Evolutionary conservation across 2,113 vertebrate species (phyloP).

Genomic region (Xenopus laevis): DNA sequence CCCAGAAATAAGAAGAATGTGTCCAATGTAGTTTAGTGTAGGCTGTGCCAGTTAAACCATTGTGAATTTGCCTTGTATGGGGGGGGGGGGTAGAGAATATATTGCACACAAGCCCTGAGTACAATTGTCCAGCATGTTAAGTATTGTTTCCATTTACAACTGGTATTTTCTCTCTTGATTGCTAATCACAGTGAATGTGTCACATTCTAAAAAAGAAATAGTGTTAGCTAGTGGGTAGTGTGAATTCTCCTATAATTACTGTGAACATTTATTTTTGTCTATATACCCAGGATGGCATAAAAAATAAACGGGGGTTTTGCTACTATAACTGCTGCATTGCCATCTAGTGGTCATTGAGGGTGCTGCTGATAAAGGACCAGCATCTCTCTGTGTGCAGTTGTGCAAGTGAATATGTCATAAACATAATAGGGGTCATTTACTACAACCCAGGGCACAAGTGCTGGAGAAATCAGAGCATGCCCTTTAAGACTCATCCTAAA

Average conservation of each 20-base stretch:
- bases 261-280: conserved; percentile 14
- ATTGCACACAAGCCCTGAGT: background rate
- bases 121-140: background rate
- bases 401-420: background rate
- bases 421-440: too few species aligned
- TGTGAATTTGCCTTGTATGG: too few species aligned
- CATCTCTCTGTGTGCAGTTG: too few species aligned
- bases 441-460: too few species aligned
- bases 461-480: too few species aligned
- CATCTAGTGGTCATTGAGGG: conserved; percentile 18
- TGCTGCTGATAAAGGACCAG: too few species aligned
- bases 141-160: conserved; percentile 1
- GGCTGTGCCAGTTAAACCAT: too few species aligned
- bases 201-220: conserved; percentile 33
- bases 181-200: conserved; percentile 26
- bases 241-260: conserved; percentile 24
- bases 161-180: conserved; percentile 19
- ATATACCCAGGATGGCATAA: background rate
- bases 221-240: conserved; percentile 36
- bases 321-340: conserved; percentile 12
- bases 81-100: too few species aligned
- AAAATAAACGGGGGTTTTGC: background rate
- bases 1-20: too few species aligned
- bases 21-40: too few species aligned
- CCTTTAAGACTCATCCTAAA: too few species aligned